Conservation (phyloP, 2,797 vertebrate genomes). For the Coranthus polyacanthus region DNA sequence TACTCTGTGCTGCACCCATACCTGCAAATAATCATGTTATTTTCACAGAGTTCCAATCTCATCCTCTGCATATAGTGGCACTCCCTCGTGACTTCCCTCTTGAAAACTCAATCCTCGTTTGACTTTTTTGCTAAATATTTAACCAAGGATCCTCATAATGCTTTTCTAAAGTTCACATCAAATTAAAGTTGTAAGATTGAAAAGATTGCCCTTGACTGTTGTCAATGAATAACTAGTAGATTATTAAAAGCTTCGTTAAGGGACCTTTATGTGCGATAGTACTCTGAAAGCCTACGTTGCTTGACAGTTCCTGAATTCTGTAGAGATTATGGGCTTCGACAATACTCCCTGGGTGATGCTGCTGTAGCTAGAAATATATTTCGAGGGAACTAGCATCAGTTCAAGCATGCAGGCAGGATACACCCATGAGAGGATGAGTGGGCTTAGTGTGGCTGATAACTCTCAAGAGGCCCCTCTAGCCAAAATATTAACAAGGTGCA, state of each 20-base stretch:
- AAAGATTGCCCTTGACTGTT: conserved; percentile 49
- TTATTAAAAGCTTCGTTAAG: conserved; percentile 27
- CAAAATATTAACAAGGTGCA: conserved; percentile 71
- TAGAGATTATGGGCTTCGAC: conserved; percentile 31
- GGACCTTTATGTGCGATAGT: conserved; percentile 35
- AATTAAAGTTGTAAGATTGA: conserved; percentile 26
- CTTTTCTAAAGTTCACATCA: neutral
- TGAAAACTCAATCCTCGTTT: conserved; percentile 11
- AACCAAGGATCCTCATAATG: conserved; percentile 16
- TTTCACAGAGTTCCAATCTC: neutral
- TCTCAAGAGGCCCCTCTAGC: conserved; percentile 50
- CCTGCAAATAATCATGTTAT: conserved; percentile 1
- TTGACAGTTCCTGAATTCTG: conserved; percentile 29
- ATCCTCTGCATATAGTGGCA: neutral
- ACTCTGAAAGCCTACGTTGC: conserved; percentile 17
- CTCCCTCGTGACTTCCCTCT: neutral
- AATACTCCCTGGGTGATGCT: conserved; percentile 32
- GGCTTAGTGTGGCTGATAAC: conserved; percentile 32
- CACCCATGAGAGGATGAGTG: conserved; percentile 32
- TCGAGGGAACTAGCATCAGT: conserved; percentile 24
- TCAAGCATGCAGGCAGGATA: conserved; percentile 33
- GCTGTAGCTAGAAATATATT: conserved; percentile 45
- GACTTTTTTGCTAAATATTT: conserved; percentile 26
- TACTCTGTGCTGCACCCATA: conserved; percentile 5
- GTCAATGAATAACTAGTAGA: conserved; percentile 17